Conservation (phyloP, 2,888 invertebrate species). For the Argyresthia albistria region DNA sequence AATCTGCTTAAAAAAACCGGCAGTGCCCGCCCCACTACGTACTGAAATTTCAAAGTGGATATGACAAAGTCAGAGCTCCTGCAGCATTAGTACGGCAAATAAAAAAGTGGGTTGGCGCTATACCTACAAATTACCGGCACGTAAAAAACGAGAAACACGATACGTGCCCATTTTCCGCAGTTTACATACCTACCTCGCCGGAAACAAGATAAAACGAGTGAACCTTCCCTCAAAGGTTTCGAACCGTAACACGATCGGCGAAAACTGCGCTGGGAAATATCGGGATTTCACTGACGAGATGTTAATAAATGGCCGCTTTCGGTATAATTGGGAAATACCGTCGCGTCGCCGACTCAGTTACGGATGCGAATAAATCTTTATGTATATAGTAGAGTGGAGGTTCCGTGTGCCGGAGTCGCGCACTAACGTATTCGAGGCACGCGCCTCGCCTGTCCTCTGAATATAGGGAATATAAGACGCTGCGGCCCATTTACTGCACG, state of each 20-base stretch:
- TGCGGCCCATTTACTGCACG: conserved; percentile 58
- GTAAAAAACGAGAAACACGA: too few relatives aligned
- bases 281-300: conserved; percentile 61
- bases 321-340: conserved; percentile 69
- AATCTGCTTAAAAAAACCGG: conserved; percentile 5
- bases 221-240: background rate
- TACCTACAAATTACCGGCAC: too few relatives aligned
- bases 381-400: conserved; percentile 54
- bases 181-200: too few relatives aligned
- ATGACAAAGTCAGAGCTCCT: background rate
- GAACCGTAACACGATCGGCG: background rate
- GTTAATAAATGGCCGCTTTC: conserved; percentile 66
- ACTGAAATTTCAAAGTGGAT: background rate
- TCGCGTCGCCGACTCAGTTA: conserved; percentile 67
- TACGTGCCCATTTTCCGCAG: too few relatives aligned
- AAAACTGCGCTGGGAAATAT: background rate
- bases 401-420: conserved; percentile 14
- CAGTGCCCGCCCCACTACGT: background rate
- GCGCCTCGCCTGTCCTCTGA: conserved; percentile 60
- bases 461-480: conserved; percentile 42
- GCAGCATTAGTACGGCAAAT: background rate
- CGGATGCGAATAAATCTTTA: conserved; percentile 70
- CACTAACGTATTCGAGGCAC: conserved; percentile 56
- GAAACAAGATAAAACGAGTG: background rate
- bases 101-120: background rate